phyloP scores from a whole-genome alignment of 2,113 vertebrate genomes.

The Cyprinodon brontotheroides region DNA sequence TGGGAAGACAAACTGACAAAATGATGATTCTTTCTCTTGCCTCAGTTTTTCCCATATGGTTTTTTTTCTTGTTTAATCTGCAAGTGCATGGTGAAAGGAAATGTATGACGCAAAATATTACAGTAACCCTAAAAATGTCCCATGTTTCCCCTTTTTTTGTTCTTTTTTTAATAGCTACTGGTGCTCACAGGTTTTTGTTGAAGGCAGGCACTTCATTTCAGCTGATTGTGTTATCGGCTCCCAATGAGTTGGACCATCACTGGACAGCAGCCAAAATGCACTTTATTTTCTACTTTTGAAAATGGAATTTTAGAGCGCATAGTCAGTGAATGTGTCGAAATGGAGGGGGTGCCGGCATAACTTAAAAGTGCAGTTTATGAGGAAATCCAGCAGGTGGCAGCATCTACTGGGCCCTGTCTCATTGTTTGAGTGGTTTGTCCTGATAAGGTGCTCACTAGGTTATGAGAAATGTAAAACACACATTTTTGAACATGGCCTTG shows the following conservation, averaged over 20 bases:
- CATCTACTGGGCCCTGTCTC: conserved; percentile 30
- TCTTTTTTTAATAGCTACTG: conserved; percentile 33
- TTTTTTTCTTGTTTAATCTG: conserved; percentile 63
- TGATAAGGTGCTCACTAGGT: conserved; percentile 53
- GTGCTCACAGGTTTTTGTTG: conserved; percentile 61
- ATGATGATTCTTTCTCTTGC: conserved; percentile 54
- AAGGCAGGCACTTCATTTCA: conserved; percentile 24
- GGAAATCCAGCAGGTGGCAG: conserved; percentile 54
- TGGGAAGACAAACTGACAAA: conserved; percentile 49
- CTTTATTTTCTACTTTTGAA: conserved; percentile 75
- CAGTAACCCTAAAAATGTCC: conserved; percentile 50
- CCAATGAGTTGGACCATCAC: conserved; percentile 26
- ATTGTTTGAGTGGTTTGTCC: conserved; percentile 21
- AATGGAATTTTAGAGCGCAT: conserved; percentile 58
- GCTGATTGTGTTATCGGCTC: conserved; percentile 8
- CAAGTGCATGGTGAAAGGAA: conserved; percentile 77
- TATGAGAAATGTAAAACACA: conserved; percentile 17
- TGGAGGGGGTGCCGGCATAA: conserved; percentile 11
- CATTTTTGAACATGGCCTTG: conserved; percentile 46
- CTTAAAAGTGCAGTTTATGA: conserved; percentile 48
- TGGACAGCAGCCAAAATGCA: conserved; percentile 67
- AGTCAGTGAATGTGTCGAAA: conserved; percentile 34
- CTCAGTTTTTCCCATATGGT: conserved; percentile 45
- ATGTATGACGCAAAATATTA: conserved; percentile 62
- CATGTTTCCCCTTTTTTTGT: conserved; percentile 19